A percentile compares a stretch with the other conserved stretches of the same genome.
phyloP scores from a whole-genome alignment of 2,888 invertebrate species.

The Anticlea derivata region DNA sequence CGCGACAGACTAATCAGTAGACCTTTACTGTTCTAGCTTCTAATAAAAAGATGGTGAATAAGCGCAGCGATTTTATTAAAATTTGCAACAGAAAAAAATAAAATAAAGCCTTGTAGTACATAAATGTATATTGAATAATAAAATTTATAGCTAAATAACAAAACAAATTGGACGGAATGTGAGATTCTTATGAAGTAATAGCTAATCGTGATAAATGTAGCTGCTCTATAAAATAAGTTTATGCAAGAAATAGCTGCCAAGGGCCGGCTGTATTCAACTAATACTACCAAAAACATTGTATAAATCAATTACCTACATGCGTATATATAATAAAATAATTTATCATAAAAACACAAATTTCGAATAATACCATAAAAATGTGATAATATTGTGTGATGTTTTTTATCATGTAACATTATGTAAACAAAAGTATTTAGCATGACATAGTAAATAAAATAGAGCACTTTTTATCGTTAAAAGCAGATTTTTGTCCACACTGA shows the following conservation, averaged over 20 bases:
- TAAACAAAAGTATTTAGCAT: constrained; percentile 1
- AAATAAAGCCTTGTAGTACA: constrained; percentile 64
- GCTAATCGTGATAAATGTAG: constrained; percentile 44
- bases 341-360: constrained; percentile 2
- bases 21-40: constrained; percentile 6
- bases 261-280: constrained; percentile 12
- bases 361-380: constrained; percentile 15
- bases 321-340: constrained; percentile 2
- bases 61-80: constrained; percentile 48
- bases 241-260: constrained; percentile 30
- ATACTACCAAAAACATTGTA: constrained; percentile 10
- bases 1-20: constrained; percentile 56
- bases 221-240: constrained; percentile 34
- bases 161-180: constrained; percentile 83
- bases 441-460: constrained; percentile 4
- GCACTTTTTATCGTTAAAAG: constrained; percentile 7
- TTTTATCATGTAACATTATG: constrained; percentile 5
- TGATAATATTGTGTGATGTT: constrained; percentile 20
- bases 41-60: constrained; percentile 43
- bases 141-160: constrained; percentile 78
- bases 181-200: constrained; percentile 70
- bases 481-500: constrained; percentile 6
- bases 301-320: constrained; percentile 11
- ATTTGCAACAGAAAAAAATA: constrained; percentile 49
- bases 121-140: constrained; percentile 77